Evolutionary conservation across 1,140 invertebrate genomes (phyloP).

Genomic region (Brachionus plicatilis): DNA sequence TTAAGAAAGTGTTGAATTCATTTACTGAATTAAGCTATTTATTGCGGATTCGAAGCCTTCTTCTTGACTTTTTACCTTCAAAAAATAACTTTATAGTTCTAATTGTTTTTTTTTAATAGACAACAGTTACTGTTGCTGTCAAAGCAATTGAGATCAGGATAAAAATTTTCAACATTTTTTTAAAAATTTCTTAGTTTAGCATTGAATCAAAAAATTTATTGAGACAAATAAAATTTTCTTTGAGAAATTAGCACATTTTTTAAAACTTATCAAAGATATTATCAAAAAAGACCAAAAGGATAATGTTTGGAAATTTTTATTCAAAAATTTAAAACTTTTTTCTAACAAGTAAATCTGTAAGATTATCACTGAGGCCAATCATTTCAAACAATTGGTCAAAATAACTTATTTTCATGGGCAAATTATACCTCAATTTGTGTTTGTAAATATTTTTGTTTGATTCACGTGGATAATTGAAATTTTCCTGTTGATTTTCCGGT

Average conservation of each 20-base stretch:
- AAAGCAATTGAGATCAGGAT: not conserved
- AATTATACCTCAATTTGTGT: not conserved
- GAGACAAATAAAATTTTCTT: not conserved
- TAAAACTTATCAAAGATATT: not conserved
- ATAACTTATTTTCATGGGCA: slow-evolving; percentile 38
- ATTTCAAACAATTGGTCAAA: slow-evolving; percentile 20
- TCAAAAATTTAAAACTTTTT: not conserved
- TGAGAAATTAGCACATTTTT: not conserved
- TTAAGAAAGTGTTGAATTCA: too few species aligned
- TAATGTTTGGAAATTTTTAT: not conserved
- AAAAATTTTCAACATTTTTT: not conserved
- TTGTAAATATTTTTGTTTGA: not conserved
- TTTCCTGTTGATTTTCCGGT: slow-evolving; percentile 41
- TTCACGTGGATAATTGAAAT: slow-evolving; percentile 46
- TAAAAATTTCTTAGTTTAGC: not conserved
- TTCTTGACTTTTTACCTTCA: slow-evolving; percentile 1
- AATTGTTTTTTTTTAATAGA: too few species aligned
- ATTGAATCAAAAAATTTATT: slow-evolving; percentile 18
- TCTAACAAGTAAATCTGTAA: slow-evolving; percentile 34
- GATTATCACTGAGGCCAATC: slow-evolving; percentile 39
- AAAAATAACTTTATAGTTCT: not conserved
- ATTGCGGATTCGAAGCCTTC: not conserved
- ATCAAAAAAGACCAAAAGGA: not conserved
- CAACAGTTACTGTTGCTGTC: not conserved
- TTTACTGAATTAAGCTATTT: slow-evolving; percentile 24